Evolutionary conservation across 2,888 invertebrate species (phyloP).

Genomic region (Diachrysia chrysitis): DNA sequence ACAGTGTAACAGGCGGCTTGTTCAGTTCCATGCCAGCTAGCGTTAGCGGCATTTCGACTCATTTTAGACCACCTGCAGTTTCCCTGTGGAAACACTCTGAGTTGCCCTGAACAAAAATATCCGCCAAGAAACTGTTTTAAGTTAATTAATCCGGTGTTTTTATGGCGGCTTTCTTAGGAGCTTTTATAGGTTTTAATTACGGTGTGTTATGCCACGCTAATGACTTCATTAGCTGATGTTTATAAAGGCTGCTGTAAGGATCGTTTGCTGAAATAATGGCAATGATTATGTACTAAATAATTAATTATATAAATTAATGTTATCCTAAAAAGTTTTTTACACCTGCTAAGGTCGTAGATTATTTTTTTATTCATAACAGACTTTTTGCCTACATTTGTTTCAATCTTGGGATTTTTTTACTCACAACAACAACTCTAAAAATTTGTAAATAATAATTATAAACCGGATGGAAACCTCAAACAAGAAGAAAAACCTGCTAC

Average conservation of each 20-base stretch:
- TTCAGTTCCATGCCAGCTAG: conserved; percentile 35
- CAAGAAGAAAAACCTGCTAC: too few relatives aligned
- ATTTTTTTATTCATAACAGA: too few relatives aligned
- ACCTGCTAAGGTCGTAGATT: too few relatives aligned
- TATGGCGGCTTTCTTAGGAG: conserved; percentile 26
- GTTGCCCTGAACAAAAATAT: conserved; percentile 55
- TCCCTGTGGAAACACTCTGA: conserved; percentile 51
- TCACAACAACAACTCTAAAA: too few relatives aligned
- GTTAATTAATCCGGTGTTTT: conserved; percentile 60
- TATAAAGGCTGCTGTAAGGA: conserved; percentile 21
- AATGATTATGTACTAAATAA: conserved; percentile 18
- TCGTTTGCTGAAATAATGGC: conserved; percentile 2
- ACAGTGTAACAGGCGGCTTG: conserved; percentile 50
- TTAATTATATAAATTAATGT: not conserved
- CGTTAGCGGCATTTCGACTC: conserved; percentile 46
- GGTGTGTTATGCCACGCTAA: conserved; percentile 42
- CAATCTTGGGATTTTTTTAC: too few relatives aligned
- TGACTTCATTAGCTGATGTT: conserved; percentile 42
- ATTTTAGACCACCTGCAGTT: conserved; percentile 67
- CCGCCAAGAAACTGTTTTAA: conserved; percentile 56
- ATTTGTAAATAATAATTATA: too few relatives aligned
- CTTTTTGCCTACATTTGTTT: too few relatives aligned
- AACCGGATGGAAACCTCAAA: too few relatives aligned
- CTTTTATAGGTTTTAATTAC: conserved; percentile 44
- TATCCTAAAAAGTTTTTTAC: too few relatives aligned